Percentiles rank a stretch among this genome's conserved stretches.
phyloP scores from a whole-genome alignment of 2,888 invertebrate species.

The Andrena hattorfiana region DNA sequence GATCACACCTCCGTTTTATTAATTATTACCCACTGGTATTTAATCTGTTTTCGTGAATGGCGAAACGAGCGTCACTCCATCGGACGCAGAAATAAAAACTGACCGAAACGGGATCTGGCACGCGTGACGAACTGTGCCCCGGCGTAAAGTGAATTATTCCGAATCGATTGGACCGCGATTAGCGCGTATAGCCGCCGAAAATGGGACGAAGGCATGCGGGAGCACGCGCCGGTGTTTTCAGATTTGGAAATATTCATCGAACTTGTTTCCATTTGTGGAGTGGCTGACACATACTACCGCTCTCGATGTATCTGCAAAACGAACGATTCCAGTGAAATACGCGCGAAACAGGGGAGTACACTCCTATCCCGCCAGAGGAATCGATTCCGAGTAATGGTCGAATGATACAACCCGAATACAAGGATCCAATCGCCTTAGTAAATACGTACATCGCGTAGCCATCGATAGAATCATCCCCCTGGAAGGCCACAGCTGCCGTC shows the following conservation, averaged over 20 bases:
- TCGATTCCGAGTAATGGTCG: too few relatives aligned
- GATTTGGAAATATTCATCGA: slow-evolving; percentile 32
- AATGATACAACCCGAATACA: neutral
- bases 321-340: too few relatives aligned
- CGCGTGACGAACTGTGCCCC: slow-evolving; percentile 10
- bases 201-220: slow-evolving; percentile 16
- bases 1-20: slow-evolving; percentile 7
- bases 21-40: slow-evolving; percentile 32
- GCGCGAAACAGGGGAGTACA: too few relatives aligned
- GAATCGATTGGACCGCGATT: slow-evolving; percentile 34
- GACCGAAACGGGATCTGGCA: slow-evolving; percentile 24
- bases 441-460: neutral
- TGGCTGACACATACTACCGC: too few relatives aligned
- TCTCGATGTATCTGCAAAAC: too few relatives aligned
- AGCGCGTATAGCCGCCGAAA: slow-evolving; percentile 2
- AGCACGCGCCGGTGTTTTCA: slow-evolving; percentile 7
- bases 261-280: too few relatives aligned
- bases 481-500: slow-evolving; percentile 1
- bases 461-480: neutral
- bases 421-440: neutral
- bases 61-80: neutral
- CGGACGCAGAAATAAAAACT: slow-evolving; percentile 5
- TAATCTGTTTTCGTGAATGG: slow-evolving; percentile 7
- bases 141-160: slow-evolving; percentile 35
- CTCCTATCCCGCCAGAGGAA: too few relatives aligned